Conservation (phyloP, 2,113 vertebrate species). For the Aphyosemion australe region DNA sequence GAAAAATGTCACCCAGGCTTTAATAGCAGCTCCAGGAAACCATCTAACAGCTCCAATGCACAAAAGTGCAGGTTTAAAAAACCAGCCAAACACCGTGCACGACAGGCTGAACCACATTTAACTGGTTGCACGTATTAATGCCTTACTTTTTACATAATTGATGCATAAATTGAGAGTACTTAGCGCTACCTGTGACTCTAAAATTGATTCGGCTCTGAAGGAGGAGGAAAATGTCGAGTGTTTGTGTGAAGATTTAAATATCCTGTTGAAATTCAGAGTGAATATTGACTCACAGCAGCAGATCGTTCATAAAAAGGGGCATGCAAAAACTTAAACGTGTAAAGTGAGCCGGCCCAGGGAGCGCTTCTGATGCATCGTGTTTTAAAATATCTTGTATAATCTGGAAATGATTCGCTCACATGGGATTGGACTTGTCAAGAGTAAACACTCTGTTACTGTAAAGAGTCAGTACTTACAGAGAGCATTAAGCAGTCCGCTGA, state of each 20-base stretch:
- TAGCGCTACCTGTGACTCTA: background rate
- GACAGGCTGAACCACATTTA: background rate
- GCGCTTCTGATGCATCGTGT: background rate
- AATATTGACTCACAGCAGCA: background rate
- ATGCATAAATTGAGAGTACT: background rate
- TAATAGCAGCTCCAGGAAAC: background rate
- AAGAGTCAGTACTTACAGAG: conserved; percentile 59
- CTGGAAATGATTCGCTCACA: conserved; percentile 12
- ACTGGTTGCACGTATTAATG: background rate
- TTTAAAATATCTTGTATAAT: background rate
- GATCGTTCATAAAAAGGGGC: background rate
- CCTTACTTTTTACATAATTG: background rate
- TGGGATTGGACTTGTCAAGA: conserved; percentile 18
- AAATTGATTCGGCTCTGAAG: background rate
- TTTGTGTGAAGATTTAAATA: background rate
- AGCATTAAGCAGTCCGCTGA: conserved; percentile 56
- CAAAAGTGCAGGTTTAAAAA: background rate
- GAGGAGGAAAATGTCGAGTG: conserved; percentile 1
- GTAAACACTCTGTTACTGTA: conserved; percentile 9
- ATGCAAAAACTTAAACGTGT: background rate
- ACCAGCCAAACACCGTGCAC: background rate
- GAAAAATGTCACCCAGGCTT: conserved; percentile 5
- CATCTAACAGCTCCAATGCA: background rate
- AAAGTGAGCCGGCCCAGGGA: background rate
- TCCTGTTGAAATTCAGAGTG: conserved; percentile 18